Percentiles rank a stretch among this genome's conserved stretches.
Evolutionary conservation across 2,113 vertebrate species (phyloP).

Genomic region (Alces alces): DNA sequence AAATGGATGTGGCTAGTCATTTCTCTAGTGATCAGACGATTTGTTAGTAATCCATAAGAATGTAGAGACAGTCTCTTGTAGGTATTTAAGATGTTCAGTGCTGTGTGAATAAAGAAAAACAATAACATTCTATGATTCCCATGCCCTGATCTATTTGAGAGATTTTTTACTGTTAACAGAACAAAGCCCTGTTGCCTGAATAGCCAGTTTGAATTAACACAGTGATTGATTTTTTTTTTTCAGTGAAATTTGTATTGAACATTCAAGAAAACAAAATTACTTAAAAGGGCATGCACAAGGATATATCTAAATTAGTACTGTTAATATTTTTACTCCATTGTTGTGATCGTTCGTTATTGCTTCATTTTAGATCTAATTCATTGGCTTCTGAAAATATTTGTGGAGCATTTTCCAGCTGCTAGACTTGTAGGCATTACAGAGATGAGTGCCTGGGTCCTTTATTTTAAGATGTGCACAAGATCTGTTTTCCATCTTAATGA

Average conservation of each 20-base stretch:
- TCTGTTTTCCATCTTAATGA: neutral
- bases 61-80: neutral
- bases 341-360: neutral
- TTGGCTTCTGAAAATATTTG: neutral
- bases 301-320: neutral
- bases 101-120: neutral
- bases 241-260: conserved; percentile 21
- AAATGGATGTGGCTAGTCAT: neutral
- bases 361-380: neutral
- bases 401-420: neutral
- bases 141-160: neutral
- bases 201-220: neutral
- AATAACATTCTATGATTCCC: neutral
- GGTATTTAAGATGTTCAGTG: neutral
- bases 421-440: neutral
- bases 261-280: conserved; percentile 24
- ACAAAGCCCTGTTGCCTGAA: neutral
- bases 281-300: neutral
- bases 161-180: neutral
- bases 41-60: neutral
- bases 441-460: neutral
- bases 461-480: neutral
- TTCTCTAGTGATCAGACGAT: neutral
- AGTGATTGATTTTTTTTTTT: conserved; percentile 14
- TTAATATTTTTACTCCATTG: neutral